Percentiles rank a stretch among this genome's conserved stretches.
Conservation (phyloP, 1,140 invertebrate species). For the Drosophila ficusphila region DNA sequence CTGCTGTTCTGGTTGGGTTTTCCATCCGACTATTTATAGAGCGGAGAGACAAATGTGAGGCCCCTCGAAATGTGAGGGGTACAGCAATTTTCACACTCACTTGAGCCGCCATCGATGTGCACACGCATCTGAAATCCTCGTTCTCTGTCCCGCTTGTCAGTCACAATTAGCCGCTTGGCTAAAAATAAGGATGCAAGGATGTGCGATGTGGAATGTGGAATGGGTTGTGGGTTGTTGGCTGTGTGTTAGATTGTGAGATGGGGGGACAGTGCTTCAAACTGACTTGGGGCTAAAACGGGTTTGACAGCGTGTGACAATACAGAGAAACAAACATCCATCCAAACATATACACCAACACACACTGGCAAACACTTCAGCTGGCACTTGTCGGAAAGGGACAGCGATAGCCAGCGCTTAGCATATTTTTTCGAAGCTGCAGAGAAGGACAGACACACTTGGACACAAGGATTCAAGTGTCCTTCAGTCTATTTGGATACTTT, state of each 20-base stretch:
- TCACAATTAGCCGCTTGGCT: constrained; percentile 76
- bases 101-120: constrained; percentile 66
- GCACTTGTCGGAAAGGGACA: constrained; percentile 23
- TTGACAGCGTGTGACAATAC: constrained; percentile 77
- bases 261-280: constrained; percentile 45
- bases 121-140: constrained; percentile 23
- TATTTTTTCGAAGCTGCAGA: constrained; percentile 52
- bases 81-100: constrained; percentile 68
- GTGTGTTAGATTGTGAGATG: no score
- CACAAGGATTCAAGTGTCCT: constrained; percentile 76
- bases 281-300: constrained; percentile 64
- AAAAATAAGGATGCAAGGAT: constrained; percentile 59
- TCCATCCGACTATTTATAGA: constrained; percentile 44
- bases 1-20: neutral
- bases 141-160: constrained; percentile 57
- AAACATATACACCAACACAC: constrained; percentile 8
- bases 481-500: constrained; percentile 82
- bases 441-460: constrained; percentile 69
- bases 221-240: no score
- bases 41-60: constrained; percentile 20
- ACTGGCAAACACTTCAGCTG: constrained; percentile 23
- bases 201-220: neutral
- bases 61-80: constrained; percentile 23
- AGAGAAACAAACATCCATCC: constrained; percentile 18
- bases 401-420: constrained; percentile 49